These are phyloP conservation scores for Acanthurus lineatus DNA, from an alignment of 2,797 vertebrate genomes.

Conservation along the genomic window DNA sequence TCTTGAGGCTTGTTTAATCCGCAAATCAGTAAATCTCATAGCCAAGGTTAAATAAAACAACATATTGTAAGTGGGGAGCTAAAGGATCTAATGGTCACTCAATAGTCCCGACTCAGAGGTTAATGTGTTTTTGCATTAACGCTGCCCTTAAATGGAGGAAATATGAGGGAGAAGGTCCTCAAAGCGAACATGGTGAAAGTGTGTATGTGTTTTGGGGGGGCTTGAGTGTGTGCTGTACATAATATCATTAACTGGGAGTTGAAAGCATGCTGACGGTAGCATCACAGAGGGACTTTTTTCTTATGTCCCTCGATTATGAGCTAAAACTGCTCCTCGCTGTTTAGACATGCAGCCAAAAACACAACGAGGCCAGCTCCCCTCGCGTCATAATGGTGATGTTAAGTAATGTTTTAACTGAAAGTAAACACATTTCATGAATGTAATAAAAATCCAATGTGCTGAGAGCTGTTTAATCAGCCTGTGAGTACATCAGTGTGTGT, in stretches of 20 bases:
- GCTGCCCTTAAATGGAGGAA: slow-evolving; percentile 52
- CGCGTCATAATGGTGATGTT: slow-evolving; percentile 77
- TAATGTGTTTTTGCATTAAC: slow-evolving; percentile 57
- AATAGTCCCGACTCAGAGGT: slow-evolving; percentile 47
- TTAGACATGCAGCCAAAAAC: slow-evolving; percentile 46
- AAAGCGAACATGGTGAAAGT: slow-evolving; percentile 9
- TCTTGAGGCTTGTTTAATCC: slow-evolving; percentile 74
- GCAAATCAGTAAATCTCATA: slow-evolving; percentile 72
- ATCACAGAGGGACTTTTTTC: slow-evolving; percentile 67
- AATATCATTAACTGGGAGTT: slow-evolving; percentile 56
- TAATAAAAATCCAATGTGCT: slow-evolving; percentile 84
- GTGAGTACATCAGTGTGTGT: slow-evolving; percentile 81
- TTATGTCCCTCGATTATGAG: slow-evolving; percentile 61
- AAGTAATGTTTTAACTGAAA: slow-evolving; percentile 82
- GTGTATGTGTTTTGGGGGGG: slow-evolving; percentile 25
- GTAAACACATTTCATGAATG: slow-evolving; percentile 82
- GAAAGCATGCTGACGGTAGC: slow-evolving; percentile 52
- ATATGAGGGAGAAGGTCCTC: slow-evolving; percentile 44
- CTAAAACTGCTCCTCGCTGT: slow-evolving; percentile 51
- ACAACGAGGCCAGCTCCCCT: slow-evolving; percentile 68
- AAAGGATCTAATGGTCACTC: slow-evolving; percentile 68
- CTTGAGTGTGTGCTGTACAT: slow-evolving; percentile 39
- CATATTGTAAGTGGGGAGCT: slow-evolving; percentile 54
- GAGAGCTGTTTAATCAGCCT: slow-evolving; percentile 83
- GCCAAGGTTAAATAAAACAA: slow-evolving; percentile 77